Conservation (phyloP, 2,797 vertebrate genomes). For the Sebastes hopkinsi region DNA sequence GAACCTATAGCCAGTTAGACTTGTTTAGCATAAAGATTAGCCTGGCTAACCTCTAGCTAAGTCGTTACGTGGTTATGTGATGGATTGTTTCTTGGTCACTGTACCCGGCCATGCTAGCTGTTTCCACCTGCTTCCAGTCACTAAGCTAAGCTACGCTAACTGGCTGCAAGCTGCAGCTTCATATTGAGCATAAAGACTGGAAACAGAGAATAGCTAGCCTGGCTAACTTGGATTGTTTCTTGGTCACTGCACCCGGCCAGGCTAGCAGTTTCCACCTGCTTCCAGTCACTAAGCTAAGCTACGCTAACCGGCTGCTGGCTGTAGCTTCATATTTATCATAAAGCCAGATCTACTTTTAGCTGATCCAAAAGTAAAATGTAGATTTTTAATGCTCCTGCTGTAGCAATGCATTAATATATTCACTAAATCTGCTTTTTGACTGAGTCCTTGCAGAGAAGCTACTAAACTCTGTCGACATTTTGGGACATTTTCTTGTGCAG, state of each 20-base stretch:
- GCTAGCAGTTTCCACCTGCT: background rate
- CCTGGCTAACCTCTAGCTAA: too few relatives aligned
- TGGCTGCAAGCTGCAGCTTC: too few relatives aligned
- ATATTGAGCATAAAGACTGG: background rate
- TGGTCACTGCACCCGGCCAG: too few relatives aligned
- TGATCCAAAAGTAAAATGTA: conserved; percentile 60
- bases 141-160: too few relatives aligned
- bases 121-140: too few relatives aligned
- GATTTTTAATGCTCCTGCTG: conserved; percentile 27
- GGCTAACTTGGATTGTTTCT: too few relatives aligned
- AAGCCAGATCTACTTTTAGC: conserved; percentile 40
- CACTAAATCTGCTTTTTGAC: background rate
- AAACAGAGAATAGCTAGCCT: background rate
- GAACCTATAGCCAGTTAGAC: too few relatives aligned
- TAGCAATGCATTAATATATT: too few relatives aligned
- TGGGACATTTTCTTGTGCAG: background rate
- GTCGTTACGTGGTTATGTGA: background rate
- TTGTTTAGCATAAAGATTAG: too few relatives aligned
- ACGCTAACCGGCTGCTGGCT: background rate
- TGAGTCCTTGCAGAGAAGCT: background rate
- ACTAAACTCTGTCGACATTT: background rate
- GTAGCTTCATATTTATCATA: too few relatives aligned
- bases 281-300: background rate
- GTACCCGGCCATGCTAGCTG: too few relatives aligned
- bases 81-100: too few relatives aligned